Base-by-base conservation (phyloP, 2,888 invertebrate species). In the Dicyrtoma fusca region DNA sequence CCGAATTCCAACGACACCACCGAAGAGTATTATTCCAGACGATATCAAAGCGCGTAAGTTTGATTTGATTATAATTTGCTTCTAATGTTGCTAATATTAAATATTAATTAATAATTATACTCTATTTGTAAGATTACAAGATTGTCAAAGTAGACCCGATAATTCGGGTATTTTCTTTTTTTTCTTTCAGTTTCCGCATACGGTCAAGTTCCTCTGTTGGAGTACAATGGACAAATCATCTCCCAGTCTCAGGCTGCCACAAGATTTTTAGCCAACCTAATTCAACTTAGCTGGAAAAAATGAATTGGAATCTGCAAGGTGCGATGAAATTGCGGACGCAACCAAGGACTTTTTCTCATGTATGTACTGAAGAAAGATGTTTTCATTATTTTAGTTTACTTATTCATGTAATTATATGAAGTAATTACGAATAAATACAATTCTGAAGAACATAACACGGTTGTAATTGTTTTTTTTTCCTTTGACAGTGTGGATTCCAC, bases 261-360 rank as follows among this genome's bases (percentile, higher is more conserved):
- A 1, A 8, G 59, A 26, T 59, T 26, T n/a, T 6, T 59, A 4
- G 26, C n/a, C 61, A 8, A 42, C 13, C 3, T 6, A 44, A 44
- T 61, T 61, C 19, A 14, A 34, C 3, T 19, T 61, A 6, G 11
- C 17, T n/a, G 61, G 61, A 11, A 10, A 14, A 5, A 61, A 26
- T 10, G 61, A 42, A 4, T 13, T 42, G 44, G 61, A 61, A 8
- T 14, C 34, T 61, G 17, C 44, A 10, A n/a, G 19, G 17, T 17
- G 42, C n/a, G 61, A 61, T 17, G 61, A 61, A 61, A 5, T 61
- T 61, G 17, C 17, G 13, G 61, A 61, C 2, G 61, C 44, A 13
- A 1, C 17, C 1, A 19, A 17, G 1, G 61, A 61, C 19, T 61
- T n/a, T n/a, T 59, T 23, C 11, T 17, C 1, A n/a, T 17, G 59